Base-by-base conservation (phyloP, 2,797 vertebrate genomes). In the Aulostomus chinensis region DNA sequence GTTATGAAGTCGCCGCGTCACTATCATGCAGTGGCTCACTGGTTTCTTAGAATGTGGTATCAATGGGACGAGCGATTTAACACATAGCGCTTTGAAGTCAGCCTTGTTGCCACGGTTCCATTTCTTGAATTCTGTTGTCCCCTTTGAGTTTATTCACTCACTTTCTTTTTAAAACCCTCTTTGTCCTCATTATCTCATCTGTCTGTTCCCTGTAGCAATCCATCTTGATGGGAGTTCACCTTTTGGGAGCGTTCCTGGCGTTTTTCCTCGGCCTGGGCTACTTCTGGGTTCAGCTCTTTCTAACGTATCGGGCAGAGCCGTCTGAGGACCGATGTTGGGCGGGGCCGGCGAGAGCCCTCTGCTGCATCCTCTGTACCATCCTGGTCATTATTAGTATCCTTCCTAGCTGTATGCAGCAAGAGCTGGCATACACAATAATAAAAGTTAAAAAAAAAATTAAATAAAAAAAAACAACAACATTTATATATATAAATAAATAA, bases 201-300 rank as follows among this genome's bases (percentile, higher is more conserved):
- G 9, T 10, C 24, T 5, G 7, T 18, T 1, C 21, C 16, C 2
- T 16, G 13, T 65, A 94, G 94, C 85, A 89, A 74, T 75, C 80
- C 2, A 86, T 89, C 10, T 5, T 85, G 20, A 37, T 35, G 32
- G 17, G 14, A 0, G 37, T 59, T 2, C 93, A 95, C 56, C 39
- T 93, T 22, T 9, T 79, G 0, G 94, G 92, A 2, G 88, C 90
- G 0, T 85, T 91, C 41, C 12, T 93, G n/a, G 84, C 91, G 4
- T 94, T 95, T 31, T 12, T 83, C 6, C 2, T 90, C 3, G 93
- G 92, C 2, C 43, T 85, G 24, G 13, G 64, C 13, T 94, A 93
- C 76, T 93, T 94, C 80, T 94, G 93, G 92, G 11, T 91, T 3
- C 93, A 95, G 79, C 47, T 89, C 2, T 73, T 79, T 40, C 76